Conservation (phyloP, 2,113 vertebrate genomes). For the Cardinalis cardinalis region DNA sequence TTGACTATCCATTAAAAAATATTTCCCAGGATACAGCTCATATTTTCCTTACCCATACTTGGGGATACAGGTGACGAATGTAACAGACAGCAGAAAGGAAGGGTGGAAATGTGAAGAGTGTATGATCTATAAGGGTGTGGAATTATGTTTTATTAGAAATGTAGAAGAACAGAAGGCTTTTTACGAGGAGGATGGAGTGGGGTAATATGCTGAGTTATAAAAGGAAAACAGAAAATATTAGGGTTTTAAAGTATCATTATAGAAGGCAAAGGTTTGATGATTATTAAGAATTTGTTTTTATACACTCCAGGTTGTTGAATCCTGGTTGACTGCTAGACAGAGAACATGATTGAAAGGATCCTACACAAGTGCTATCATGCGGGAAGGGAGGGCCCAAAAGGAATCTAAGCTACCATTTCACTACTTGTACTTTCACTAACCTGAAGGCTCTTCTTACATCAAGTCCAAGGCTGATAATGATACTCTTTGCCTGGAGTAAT, state of each 20-base stretch:
- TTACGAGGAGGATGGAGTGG: not conserved
- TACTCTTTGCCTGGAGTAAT: constrained; percentile 27
- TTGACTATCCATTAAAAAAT: not conserved
- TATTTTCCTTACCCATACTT: not conserved
- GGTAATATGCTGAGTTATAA: not conserved
- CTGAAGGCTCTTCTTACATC: constrained; percentile 12
- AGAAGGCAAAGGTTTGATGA: not conserved
- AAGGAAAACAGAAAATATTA: not conserved
- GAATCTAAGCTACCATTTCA: constrained; percentile 3
- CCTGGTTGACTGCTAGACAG: not conserved
- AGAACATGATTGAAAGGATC: not conserved
- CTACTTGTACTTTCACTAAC: not conserved
- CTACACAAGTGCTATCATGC: not conserved
- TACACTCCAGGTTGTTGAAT: not conserved
- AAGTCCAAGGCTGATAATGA: constrained; percentile 22
- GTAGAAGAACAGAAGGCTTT: not conserved
- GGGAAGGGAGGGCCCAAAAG: not conserved
- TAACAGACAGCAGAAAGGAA: not conserved
- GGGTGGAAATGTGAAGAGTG: not conserved
- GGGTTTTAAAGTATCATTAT: rapidly evolving
- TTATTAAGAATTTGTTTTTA: not conserved
- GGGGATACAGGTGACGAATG: not conserved
- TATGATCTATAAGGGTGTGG: not conserved
- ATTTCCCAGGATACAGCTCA: not conserved
- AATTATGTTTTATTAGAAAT: not conserved